Evolutionary conservation across 1,140 invertebrate genomes (phyloP).

Genomic region (Ceratosolen solmsi): DNA sequence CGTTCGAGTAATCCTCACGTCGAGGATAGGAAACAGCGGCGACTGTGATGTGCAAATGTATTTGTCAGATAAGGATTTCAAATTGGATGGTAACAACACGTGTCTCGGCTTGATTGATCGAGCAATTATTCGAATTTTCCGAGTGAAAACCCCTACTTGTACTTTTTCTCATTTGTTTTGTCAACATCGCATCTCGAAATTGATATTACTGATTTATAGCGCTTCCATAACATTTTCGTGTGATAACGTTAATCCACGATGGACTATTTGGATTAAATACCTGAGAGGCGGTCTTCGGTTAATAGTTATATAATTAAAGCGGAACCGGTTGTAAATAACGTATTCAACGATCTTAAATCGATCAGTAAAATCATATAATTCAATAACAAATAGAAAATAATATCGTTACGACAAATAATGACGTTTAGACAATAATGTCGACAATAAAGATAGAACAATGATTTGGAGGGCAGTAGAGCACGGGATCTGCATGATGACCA

Average conservation of each 20-base stretch:
- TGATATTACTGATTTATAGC: too few relatives aligned
- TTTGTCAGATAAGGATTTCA: too few relatives aligned
- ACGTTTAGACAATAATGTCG: background rate
- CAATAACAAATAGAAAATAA: too few relatives aligned
- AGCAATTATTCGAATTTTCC: background rate
- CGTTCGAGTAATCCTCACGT: too few relatives aligned
- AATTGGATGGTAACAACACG: too few relatives aligned
- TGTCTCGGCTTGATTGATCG: background rate
- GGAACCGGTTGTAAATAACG: background rate
- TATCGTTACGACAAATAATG: too few relatives aligned
- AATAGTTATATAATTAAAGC: background rate
- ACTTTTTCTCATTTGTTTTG: too few relatives aligned
- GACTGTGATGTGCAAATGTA: too few relatives aligned
- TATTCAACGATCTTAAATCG: background rate
- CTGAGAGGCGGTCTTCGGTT: background rate
- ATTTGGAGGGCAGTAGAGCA: background rate
- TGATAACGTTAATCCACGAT: background rate
- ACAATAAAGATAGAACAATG: background rate
- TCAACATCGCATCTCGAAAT: too few relatives aligned
- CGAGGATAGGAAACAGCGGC: too few relatives aligned
- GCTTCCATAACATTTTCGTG: too few relatives aligned
- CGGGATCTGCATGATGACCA: background rate
- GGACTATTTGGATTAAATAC: too few relatives aligned
- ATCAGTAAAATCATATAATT: background rate
- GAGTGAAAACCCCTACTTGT: background rate